Conservation (phyloP, 1,140 invertebrate genomes). For the Hylyphantes graminicola region DNA sequence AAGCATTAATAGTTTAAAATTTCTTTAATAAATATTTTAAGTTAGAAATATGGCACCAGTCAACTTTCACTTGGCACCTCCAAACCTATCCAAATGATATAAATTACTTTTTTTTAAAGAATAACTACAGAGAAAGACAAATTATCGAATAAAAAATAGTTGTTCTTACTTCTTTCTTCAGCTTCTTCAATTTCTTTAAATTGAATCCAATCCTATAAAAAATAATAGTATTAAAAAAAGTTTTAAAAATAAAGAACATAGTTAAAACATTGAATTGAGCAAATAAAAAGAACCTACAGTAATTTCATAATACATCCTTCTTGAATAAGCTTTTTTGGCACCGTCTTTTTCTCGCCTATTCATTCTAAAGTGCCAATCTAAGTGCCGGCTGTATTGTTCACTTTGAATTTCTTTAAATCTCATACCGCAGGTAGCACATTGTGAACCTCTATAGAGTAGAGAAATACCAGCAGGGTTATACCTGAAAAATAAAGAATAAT, state of each 20-base stretch:
- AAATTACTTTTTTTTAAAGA: no score
- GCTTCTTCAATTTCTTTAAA: constrained; percentile 94
- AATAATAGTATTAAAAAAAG: neutral
- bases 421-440: constrained; percentile 93
- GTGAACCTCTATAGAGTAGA: constrained; percentile 84
- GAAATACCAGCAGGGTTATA: constrained; percentile 56
- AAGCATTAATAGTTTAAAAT: no score
- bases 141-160: no score
- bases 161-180: constrained; percentile 82
- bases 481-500: neutral
- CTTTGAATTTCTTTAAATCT: constrained; percentile 89
- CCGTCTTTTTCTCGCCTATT: constrained; percentile 89
- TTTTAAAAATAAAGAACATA: neutral
- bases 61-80: no score
- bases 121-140: no score
- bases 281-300: constrained; percentile 63
- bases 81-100: no score
- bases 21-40: no score
- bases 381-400: constrained; percentile 87
- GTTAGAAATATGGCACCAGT: no score
- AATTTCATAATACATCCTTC: constrained; percentile 90
- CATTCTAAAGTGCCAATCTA: constrained; percentile 97
- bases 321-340: constrained; percentile 81
- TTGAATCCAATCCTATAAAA: constrained; percentile 84
- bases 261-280: neutral